Percentiles rank a stretch among this genome's conserved stretches.
phyloP scores from a whole-genome alignment of 2,113 vertebrate species.

The Laticauda laticaudata region DNA sequence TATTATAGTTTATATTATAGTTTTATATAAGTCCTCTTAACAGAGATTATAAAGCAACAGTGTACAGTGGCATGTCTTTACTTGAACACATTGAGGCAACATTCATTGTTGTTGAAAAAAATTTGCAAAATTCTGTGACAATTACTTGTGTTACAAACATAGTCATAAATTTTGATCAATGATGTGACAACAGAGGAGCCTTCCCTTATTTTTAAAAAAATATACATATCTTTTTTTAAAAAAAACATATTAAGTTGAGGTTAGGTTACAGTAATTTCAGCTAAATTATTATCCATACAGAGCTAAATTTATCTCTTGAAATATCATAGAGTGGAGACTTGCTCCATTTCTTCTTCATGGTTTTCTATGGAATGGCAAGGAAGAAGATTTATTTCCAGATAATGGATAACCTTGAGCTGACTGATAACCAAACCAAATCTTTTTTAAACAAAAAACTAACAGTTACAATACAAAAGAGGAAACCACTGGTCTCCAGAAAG shows the following conservation, averaged over 20 bases:
- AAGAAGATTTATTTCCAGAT: not conserved
- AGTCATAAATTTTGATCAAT: not conserved
- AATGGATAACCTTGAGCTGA: not conserved
- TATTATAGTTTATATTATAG: not conserved
- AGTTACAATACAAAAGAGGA: not conserved
- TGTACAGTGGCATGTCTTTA: not conserved
- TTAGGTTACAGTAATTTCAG: not conserved
- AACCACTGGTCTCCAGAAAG: not conserved
- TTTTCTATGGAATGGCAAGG: not conserved
- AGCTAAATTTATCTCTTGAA: not conserved
- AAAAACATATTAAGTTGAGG: not conserved
- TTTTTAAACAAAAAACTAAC: not conserved
- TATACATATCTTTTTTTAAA: not conserved
- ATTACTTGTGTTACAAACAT: not conserved
- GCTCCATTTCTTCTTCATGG: not conserved
- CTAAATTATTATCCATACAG: not conserved
- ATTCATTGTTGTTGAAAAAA: not conserved
- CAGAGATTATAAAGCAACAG: not conserved
- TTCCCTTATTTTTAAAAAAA: not conserved
- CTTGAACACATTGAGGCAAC: not conserved
- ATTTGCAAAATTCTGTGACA: not conserved
- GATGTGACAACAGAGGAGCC: not conserved
- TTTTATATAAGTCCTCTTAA: not conserved
- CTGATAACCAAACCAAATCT: not conserved
- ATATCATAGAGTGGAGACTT: not conserved